phyloP scores from a whole-genome alignment of 2,888 invertebrate genomes.

The Platycheirus rosarum region DNA sequence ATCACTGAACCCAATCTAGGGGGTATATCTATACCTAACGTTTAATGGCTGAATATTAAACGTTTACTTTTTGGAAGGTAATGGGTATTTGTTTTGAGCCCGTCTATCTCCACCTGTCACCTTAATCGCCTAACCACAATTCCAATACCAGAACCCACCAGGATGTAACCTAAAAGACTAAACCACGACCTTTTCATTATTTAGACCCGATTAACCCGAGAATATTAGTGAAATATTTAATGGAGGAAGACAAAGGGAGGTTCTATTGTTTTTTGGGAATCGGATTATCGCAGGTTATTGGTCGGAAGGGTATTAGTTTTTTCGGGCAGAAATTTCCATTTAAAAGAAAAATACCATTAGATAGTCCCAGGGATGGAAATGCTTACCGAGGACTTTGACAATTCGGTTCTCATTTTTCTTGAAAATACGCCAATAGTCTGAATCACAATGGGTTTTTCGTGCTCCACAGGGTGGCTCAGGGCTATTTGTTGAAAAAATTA shows the following conservation, averaged over 20 bases:
- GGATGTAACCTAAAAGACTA: background rate
- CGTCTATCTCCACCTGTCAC: slow-evolving; percentile 13
- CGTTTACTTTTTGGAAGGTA: background rate
- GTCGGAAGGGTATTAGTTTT: slow-evolving; percentile 8
- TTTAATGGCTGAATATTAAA: background rate
- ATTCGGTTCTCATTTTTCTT: background rate
- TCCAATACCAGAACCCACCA: background rate
- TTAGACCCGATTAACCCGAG: slow-evolving; percentile 10
- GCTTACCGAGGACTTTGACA: background rate
- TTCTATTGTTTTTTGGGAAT: background rate
- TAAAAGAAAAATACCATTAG: slow-evolving; percentile 1
- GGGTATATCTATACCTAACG: background rate
- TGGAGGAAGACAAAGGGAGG: background rate
- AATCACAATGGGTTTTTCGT: background rate
- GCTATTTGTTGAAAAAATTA: background rate
- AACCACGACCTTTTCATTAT: slow-evolving; percentile 10
- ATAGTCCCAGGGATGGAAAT: slow-evolving; percentile 3
- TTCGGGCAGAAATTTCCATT: slow-evolving; percentile 8
- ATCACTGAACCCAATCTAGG: background rate
- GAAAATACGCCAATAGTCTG: background rate
- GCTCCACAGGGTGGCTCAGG: background rate
- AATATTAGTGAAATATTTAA: slow-evolving; percentile 15
- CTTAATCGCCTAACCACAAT: slow-evolving; percentile 20
- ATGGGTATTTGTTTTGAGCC: background rate
- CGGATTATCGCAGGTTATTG: slow-evolving; percentile 19